A percentile compares a stretch with the other conserved stretches of the same genome.
Conservation (phyloP, 2,113 vertebrate genomes). For the Tragelaphus buxtoni region DNA sequence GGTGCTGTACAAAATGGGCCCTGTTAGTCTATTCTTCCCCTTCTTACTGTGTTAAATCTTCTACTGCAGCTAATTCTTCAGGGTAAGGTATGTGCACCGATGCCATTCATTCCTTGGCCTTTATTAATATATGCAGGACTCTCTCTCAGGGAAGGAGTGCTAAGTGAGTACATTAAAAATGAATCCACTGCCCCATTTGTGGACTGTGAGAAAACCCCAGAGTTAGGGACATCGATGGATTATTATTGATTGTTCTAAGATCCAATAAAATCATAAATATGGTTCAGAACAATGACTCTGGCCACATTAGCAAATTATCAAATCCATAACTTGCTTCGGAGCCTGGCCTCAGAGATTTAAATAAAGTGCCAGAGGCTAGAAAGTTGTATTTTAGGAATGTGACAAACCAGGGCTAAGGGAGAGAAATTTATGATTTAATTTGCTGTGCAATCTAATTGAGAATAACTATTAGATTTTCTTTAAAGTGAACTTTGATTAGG, state of each 20-base stretch:
- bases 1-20: conserved; percentile 55
- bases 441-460: conserved; percentile 78
- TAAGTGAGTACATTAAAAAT: conserved; percentile 71
- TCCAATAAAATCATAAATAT: conserved; percentile 81
- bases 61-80: conserved; percentile 62
- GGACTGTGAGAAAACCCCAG: conserved; percentile 46
- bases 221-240: conserved; percentile 72
- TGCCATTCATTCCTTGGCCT: conserved; percentile 69
- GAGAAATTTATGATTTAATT: conserved; percentile 83
- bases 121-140: conserved; percentile 52
- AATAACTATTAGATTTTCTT: conserved; percentile 77
- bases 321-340: conserved; percentile 77
- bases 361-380: conserved; percentile 71
- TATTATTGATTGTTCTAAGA: conserved; percentile 77
- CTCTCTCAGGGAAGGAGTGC: not conserved
- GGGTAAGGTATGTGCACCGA: conserved; percentile 25
- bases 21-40: conserved; percentile 69
- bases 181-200: conserved; percentile 65
- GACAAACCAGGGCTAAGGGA: conserved; percentile 50
- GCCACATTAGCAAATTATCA: conserved; percentile 80
- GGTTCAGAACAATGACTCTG: conserved; percentile 71
- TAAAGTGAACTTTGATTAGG: conserved; percentile 78
- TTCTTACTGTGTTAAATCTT: conserved; percentile 76
- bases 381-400: conserved; percentile 67
- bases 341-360: conserved; percentile 70